These are phyloP conservation scores for Crenuchus spilurus DNA, from an alignment of 2,797 vertebrate genomes.

Conservation along the genomic window DNA sequence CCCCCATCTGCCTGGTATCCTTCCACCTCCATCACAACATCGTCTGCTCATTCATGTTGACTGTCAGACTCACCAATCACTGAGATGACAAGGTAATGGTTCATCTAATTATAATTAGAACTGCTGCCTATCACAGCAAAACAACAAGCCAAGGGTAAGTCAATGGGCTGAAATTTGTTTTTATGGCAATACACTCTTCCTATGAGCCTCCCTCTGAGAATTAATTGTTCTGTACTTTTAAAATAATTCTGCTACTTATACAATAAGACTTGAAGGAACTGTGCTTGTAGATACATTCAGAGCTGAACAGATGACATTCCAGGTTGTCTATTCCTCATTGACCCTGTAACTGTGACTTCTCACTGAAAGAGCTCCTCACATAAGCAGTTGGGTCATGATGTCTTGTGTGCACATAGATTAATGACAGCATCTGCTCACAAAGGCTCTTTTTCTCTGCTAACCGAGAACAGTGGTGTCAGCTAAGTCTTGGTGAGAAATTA, in stretches of 20 bases:
- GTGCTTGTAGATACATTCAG: constrained; percentile 20
- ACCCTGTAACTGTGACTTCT: constrained; percentile 5
- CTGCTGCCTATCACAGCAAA: neutral
- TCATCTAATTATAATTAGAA: constrained; percentile 15
- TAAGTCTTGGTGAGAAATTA: constrained; percentile 16
- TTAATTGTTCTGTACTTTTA: neutral
- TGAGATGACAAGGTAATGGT: constrained; percentile 16
- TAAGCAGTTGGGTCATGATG: constrained; percentile 16
- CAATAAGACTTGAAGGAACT: neutral
- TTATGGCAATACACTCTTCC: neutral
- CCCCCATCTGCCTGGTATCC: constrained; percentile 7
- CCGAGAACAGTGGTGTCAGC: constrained; percentile 22
- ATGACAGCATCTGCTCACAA: constrained; percentile 22
- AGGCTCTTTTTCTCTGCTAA: constrained; percentile 19
- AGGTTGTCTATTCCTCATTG: constrained; percentile 14
- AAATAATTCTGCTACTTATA: neutral
- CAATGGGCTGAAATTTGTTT: neutral
- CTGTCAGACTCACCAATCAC: constrained; percentile 19
- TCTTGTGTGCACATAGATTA: neutral
- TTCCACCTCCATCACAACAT: constrained; percentile 15
- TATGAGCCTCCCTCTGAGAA: neutral
- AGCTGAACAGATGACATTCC: constrained; percentile 6
- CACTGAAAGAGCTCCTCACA: constrained; percentile 13
- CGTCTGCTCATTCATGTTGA: constrained; percentile 40
- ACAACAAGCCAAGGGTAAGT: neutral